A percentile compares a stretch with the other conserved stretches of the same genome.
These are phyloP conservation scores for Drosophila putrida DNA, from an alignment of 2,888 invertebrate genomes.

Conservation along the genomic window DNA sequence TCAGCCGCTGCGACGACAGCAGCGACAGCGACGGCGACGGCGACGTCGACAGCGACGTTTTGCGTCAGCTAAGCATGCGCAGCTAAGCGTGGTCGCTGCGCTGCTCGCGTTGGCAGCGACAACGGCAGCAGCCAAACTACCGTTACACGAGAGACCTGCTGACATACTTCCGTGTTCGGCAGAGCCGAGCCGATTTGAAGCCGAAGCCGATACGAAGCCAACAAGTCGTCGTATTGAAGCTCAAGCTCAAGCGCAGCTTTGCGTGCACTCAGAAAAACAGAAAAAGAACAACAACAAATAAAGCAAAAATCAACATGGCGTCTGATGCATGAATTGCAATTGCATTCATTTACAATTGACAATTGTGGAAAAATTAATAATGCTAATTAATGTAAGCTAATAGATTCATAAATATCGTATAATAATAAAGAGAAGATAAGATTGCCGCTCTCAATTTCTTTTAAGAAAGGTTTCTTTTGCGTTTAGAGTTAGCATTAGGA, in stretches of 20 bases:
- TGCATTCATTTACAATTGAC: conserved; percentile 15
- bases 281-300: conserved; percentile 21
- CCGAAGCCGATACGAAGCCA: conserved; percentile 46
- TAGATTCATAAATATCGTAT: neutral
- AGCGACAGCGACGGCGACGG: conserved; percentile 22
- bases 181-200: conserved; percentile 61
- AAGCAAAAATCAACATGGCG: conserved; percentile 39
- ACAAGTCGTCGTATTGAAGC: conserved; percentile 24
- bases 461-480: no score
- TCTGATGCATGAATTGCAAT: conserved; percentile 16
- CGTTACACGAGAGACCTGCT: conserved; percentile 86
- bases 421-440: no score
- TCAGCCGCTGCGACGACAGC: conserved; percentile 18
- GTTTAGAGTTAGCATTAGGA: no score
- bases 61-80: conserved; percentile 72
- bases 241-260: conserved; percentile 53
- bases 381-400: neutral
- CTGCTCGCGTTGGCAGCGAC: conserved; percentile 40
- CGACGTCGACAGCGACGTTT: conserved; percentile 35
- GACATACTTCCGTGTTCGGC: conserved; percentile 86
- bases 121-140: conserved; percentile 77
- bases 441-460: no score
- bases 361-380: neutral
- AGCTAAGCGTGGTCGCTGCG: conserved; percentile 70
- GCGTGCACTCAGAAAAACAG: conserved; percentile 41